Evolutionary conservation across 2,888 invertebrate genomes (phyloP).

Genomic region (Stratiomys singularior): DNA sequence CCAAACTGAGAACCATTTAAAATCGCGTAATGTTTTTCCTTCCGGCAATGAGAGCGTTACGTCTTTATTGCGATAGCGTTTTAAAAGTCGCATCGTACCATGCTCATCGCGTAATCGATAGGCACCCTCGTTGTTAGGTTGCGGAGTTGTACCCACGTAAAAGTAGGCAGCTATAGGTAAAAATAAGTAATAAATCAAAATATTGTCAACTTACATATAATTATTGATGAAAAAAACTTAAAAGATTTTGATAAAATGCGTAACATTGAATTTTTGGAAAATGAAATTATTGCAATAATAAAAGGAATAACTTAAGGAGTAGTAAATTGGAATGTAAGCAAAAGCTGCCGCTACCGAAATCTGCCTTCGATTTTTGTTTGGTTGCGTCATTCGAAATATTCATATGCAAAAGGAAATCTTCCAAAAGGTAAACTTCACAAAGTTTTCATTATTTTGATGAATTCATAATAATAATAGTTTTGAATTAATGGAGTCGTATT

Average conservation of each 20-base stretch:
- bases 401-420: too few relatives aligned
- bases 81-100: constrained; percentile 80
- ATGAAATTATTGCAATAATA: too few relatives aligned
- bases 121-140: constrained; percentile 74
- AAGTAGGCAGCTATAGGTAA: constrained; percentile 92
- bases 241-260: constrained; percentile 10
- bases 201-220: not conserved
- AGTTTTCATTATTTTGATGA: not conserved
- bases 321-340: too few relatives aligned
- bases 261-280: too few relatives aligned
- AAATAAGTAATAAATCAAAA: constrained; percentile 53
- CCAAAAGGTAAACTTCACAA: not conserved
- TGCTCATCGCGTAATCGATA: constrained; percentile 84
- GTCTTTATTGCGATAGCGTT: constrained; percentile 82
- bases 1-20: constrained; percentile 92
- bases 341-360: too few relatives aligned
- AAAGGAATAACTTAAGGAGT: too few relatives aligned
- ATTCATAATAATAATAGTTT: not conserved
- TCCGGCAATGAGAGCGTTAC: constrained; percentile 88
- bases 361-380: too few relatives aligned
- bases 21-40: constrained; percentile 82
- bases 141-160: constrained; percentile 81
- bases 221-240: not conserved
- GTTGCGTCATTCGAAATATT: too few relatives aligned
- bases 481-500: too few relatives aligned